Percentiles rank a stretch among this genome's conserved stretches.
phyloP scores from a whole-genome alignment of 2,888 invertebrate species.

The Spodoptera exigua region DNA sequence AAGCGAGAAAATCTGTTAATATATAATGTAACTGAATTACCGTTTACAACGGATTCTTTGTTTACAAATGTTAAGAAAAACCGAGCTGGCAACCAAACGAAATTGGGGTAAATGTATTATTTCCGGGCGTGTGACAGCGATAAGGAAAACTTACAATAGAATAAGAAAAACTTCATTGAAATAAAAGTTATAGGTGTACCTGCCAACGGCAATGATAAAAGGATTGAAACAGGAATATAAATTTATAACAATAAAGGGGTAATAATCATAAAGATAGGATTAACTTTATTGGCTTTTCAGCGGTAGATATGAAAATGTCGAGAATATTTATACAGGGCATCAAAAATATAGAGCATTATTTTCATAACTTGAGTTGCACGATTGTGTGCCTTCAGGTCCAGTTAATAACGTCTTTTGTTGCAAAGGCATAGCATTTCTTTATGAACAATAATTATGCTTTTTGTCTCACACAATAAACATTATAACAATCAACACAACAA shows the following conservation, averaged over 20 bases:
- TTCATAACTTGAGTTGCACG: not conserved
- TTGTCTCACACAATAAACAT: too few relatives aligned
- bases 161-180: conserved; percentile 21
- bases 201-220: conserved; percentile 1
- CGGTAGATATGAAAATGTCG: conserved; percentile 7
- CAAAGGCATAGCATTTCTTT: too few relatives aligned
- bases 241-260: conserved; percentile 16
- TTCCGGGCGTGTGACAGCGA: conserved; percentile 7
- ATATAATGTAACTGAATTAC: conserved; percentile 27
- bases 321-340: conserved; percentile 7
- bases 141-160: conserved; percentile 31
- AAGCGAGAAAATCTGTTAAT: conserved; percentile 30
- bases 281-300: conserved; percentile 16
- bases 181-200: conserved; percentile 5
- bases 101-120: conserved; percentile 40
- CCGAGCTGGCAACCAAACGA: conserved; percentile 21
- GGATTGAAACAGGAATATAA: conserved; percentile 1
- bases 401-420: conserved; percentile 2
- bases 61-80: conserved; percentile 43
- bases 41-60: conserved; percentile 35
- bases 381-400: conserved; percentile 6
- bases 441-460: too few relatives aligned
- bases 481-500: too few relatives aligned
- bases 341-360: conserved; percentile 1
- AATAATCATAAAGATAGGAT: conserved; percentile 10